These are phyloP conservation scores for Lordiphosa collinella DNA, from an alignment of 1,140 invertebrate species.

Conservation along the genomic window DNA sequence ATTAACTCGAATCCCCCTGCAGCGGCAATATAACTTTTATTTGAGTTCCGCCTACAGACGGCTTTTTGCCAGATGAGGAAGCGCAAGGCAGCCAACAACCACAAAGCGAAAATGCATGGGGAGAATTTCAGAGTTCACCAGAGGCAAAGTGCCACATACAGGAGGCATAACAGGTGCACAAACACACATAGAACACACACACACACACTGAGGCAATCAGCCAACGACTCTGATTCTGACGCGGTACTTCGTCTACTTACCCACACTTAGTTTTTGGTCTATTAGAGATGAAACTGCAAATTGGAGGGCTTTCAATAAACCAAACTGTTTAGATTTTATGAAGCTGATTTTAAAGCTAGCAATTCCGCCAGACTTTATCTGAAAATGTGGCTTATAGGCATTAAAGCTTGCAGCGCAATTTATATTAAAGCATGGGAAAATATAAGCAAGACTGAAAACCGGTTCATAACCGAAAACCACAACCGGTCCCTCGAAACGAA, in stretches of 20 bases:
- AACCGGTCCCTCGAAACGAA: too few relatives aligned
- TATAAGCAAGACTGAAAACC: too few relatives aligned
- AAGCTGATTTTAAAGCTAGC: too few relatives aligned
- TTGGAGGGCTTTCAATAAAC: too few relatives aligned
- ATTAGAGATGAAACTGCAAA: conserved; percentile 8
- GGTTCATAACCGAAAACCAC: too few relatives aligned
- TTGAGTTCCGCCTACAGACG: conserved; percentile 63
- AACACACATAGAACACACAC: conserved; percentile 25
- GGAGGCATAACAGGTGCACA: conserved; percentile 29
- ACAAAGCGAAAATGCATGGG: conserved; percentile 8
- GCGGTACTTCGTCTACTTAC: too few relatives aligned
- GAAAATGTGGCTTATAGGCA: too few relatives aligned
- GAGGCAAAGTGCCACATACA: conserved; percentile 4
- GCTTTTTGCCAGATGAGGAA: conserved; percentile 23
- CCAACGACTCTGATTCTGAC: conserved; percentile 11
- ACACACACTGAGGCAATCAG: not conserved
- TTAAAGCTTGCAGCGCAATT: too few relatives aligned
- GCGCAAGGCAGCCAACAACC: conserved; percentile 5
- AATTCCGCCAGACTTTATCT: too few relatives aligned
- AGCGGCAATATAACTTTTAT: conserved; percentile 74
- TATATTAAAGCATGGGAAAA: too few relatives aligned
- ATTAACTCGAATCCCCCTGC: conserved; percentile 71
- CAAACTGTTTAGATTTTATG: too few relatives aligned
- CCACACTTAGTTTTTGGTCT: too few relatives aligned
- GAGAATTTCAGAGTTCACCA: not conserved